A percentile compares a stretch with the other conserved stretches of the same genome.
Conservation (phyloP, 2,113 vertebrate species). For the Erythrocebus patas region DNA sequence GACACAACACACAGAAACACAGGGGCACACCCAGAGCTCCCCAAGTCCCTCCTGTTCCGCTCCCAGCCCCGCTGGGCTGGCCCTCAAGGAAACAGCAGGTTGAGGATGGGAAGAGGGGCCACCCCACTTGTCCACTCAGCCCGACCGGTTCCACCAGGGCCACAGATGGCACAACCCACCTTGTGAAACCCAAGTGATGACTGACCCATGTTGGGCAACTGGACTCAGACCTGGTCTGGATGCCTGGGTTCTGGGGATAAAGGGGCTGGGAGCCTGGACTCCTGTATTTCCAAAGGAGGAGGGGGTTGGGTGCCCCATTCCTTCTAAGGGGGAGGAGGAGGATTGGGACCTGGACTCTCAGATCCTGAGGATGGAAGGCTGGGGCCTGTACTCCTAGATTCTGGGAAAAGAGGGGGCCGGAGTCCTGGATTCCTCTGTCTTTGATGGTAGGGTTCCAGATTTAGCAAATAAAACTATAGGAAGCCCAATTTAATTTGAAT, state of each 20-base stretch:
- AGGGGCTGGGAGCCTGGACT: not conserved
- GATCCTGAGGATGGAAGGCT: not conserved
- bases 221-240: not conserved
- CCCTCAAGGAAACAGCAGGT: constrained; percentile 54
- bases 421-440: not conserved
- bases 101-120: constrained; percentile 22
- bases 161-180: constrained; percentile 30
- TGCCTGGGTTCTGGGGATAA: not conserved
- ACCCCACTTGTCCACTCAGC: constrained; percentile 44
- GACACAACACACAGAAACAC: constrained; percentile 26
- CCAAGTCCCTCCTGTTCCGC: not conserved
- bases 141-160: constrained; percentile 60
- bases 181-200: constrained; percentile 53
- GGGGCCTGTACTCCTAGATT: not conserved
- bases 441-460: not conserved
- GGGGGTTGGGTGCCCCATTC: not conserved
- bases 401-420: not conserved
- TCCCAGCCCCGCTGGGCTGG: not conserved
- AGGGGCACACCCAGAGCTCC: not conserved
- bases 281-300: not conserved
- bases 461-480: not conserved
- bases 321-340: not conserved
- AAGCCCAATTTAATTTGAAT: not conserved
- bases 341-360: not conserved
- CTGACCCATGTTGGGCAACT: constrained; percentile 61